Conservation (phyloP, 2,797 vertebrate genomes). For the Pampus argenteus region DNA sequence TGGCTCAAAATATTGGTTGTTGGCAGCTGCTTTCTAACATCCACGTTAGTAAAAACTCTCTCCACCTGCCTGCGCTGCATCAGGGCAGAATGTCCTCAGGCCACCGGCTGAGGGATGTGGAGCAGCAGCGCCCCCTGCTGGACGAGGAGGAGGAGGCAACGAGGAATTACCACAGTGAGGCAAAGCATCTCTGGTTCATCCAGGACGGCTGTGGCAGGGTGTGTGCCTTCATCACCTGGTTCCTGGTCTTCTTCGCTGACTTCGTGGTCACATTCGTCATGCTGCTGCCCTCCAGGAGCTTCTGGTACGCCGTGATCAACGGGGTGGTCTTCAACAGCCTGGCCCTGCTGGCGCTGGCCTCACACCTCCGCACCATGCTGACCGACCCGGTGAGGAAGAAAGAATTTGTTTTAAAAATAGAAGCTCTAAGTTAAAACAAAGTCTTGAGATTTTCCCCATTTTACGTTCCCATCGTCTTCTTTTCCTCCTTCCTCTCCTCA, state of each 20-base stretch:
- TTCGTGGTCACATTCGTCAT: slow-evolving; percentile 94
- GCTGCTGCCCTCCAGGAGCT: slow-evolving; percentile 91
- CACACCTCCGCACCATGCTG: slow-evolving; percentile 91
- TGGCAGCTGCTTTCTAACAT: neutral
- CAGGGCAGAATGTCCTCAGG: slow-evolving; percentile 88
- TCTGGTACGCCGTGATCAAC: slow-evolving; percentile 90
- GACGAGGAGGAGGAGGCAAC: slow-evolving; percentile 77
- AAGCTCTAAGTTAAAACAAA: neutral
- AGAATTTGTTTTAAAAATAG: neutral
- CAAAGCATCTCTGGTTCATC: slow-evolving; percentile 88
- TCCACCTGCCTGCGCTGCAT: neutral
- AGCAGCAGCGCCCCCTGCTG: slow-evolving; percentile 90
- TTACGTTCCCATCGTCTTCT: neutral
- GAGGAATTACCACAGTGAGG: neutral
- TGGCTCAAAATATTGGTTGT: neutral
- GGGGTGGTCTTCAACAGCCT: slow-evolving; percentile 90
- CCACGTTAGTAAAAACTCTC: neutral
- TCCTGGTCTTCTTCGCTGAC: slow-evolving; percentile 91
- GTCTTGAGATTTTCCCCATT: too few species aligned
- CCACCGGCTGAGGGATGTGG: slow-evolving; percentile 91
- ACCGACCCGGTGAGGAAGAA: slow-evolving; percentile 89
- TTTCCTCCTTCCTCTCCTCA: neutral
- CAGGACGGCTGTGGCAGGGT: slow-evolving; percentile 90
- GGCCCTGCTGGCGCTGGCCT: slow-evolving; percentile 88
- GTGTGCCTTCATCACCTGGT: slow-evolving; percentile 91